Evolutionary conservation across 2,888 invertebrate species (phyloP), one percentile per base, ranked within the genome.

Genomic region (Electrophaes corylata): DNA sequence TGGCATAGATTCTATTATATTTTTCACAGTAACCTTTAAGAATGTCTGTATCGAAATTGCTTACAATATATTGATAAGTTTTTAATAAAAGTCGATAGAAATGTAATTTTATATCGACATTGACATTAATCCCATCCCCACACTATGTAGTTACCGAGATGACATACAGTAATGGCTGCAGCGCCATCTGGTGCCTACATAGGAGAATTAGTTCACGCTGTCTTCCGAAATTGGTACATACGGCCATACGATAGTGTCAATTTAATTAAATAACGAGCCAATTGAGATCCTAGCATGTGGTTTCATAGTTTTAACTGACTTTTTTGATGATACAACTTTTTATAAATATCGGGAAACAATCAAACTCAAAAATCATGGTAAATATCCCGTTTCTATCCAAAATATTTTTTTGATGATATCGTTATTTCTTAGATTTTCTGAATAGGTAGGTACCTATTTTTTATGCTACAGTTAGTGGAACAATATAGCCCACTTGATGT

Each of bases 131-230:
- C 19, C 8, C 11, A 16, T 52, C 72, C 54, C 84, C 62, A 37
- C 83, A 45, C 81, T 83, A 76, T 50, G 66, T 69, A 72, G 76
- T 80, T 77, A 68, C 71, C 67, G 74, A 83, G 85, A 87, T 90
- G 89, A 90, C 88, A 81, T 86, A 90, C 87, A 84, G 89, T 90
- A 89, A 90, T 89, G 85, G 86, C 68, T 72, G 79, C 76, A 79
- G 68, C 77, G 76, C 82, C 89, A 88, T 86, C 86, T 89, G 88
- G 72, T 78, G 72, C 83, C 81, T 78, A 73, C 83, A 77, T 70
- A 71, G 73, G 74, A 75, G 80, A 84, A 86, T 86, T 86, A 86
- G 82, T 79, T 72, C 75, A 75, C 73, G 76, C 74, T 77, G 74
- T 79, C 82, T 83, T 79, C 70, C 73, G 66, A 72, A 75, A 67